Evolutionary conservation across 2,888 invertebrate species (phyloP), one percentile per base, ranked within the genome.

Genomic region (Tipula lateralis): DNA sequence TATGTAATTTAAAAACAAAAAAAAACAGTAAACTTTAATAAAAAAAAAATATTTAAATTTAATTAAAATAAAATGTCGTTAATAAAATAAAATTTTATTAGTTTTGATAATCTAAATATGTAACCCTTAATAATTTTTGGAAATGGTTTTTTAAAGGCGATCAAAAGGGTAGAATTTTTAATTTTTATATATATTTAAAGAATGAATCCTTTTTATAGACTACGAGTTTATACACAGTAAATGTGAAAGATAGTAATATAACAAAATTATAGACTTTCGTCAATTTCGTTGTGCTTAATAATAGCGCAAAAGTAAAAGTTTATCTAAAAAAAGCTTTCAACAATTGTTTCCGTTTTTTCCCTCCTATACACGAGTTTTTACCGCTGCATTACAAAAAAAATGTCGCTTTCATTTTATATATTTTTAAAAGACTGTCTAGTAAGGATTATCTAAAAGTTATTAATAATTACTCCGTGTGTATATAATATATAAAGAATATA

Each of bases 41-140:
- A n/a, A 66, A 39, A 2, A 39, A 39, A 24, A 66, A 24, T 44
- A 44, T 44, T 66, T 9, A 24, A 24, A 66, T 66, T 66, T 66
- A 66, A 66, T 66, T 66, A 66, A 66, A 66, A 66, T 24, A 66
- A 66, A 24, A 66, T 66, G 24, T 66, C 66, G 66, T 66, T 66
- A 66, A 66, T 66, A 66, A 66, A 24, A 66, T 66, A 24, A 66
- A 66, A 24, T 66, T 66, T 66, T 66, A 66, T 66, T 66, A 66
- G 66, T 66, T 66, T 66, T 66, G 66, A 24, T 66, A 66, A 66
- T 50, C 50, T 19, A 50, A 50, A 50, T 50, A 50, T 24, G 9
- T 66, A 66, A 66, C 66, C 66, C 66, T 24, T 24, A 66, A 66
- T 39, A 66, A 50, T 16, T 50, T 44, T 50, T 50, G 7, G 16